Percentiles rank a stretch among this genome's conserved stretches.
These are phyloP conservation scores for Cygnus olor DNA, from an alignment of 2,797 vertebrate genomes.

Conservation along the genomic window DNA sequence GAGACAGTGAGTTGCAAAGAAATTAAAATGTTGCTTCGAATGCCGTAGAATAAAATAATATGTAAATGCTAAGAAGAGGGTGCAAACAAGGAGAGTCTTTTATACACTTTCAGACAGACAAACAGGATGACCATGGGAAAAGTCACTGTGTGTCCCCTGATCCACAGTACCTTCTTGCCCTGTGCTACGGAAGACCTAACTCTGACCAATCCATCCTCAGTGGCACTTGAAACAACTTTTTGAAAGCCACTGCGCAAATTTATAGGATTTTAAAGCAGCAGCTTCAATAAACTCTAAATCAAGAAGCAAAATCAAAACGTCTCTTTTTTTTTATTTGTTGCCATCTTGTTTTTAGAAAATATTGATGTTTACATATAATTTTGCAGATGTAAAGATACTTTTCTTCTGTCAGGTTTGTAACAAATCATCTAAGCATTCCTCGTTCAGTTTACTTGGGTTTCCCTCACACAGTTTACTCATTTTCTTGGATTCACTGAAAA, in stretches of 20 bases:
- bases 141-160: background rate
- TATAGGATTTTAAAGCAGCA: background rate
- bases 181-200: background rate
- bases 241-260: background rate
- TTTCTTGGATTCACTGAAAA: background rate
- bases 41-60: background rate
- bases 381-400: background rate
- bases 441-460: background rate
- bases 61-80: background rate
- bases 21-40: background rate
- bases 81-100: constrained; percentile 48
- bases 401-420: background rate
- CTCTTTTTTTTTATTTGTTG: background rate
- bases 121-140: background rate
- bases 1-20: background rate
- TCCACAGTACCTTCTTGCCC: background rate
- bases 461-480: background rate
- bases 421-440: background rate
- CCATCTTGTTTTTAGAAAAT: background rate
- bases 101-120: background rate
- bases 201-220: background rate
- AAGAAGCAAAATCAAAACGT: background rate
- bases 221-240: background rate
- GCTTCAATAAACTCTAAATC: background rate
- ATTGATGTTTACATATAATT: rapidly evolving